Percentiles rank a stretch among this genome's conserved stretches.
These are phyloP conservation scores for Cyprinodon variegatus DNA, from an alignment of 2,113 vertebrate genomes.

Conservation along the genomic window DNA sequence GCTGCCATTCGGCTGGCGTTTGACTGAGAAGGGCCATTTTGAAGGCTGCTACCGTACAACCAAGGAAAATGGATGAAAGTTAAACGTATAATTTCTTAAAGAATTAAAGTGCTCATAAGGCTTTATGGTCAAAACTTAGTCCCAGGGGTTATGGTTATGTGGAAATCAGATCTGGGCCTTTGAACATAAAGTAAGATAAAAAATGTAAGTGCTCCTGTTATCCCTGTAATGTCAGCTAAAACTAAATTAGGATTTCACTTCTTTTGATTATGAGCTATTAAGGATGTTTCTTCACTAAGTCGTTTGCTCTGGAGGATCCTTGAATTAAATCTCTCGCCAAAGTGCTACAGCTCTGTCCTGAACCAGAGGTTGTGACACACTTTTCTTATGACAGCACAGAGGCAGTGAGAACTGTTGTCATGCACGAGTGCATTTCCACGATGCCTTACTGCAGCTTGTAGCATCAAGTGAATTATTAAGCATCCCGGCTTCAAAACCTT, in stretches of 20 bases:
- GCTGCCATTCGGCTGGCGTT: no score
- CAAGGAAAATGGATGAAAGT: no score
- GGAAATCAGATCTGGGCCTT: background rate
- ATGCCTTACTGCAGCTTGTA: slow-evolving; percentile 65
- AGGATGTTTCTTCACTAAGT: background rate
- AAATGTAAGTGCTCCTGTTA: background rate
- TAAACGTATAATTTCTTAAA: no score
- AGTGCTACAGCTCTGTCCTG: slow-evolving; percentile 9
- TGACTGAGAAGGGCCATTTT: no score
- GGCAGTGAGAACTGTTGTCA: slow-evolving; percentile 57
- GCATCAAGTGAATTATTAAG: slow-evolving; percentile 84
- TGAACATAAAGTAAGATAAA: background rate
- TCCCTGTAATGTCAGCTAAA: background rate
- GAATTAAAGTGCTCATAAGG: no score
- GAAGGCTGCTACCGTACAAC: no score
- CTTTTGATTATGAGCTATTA: background rate
- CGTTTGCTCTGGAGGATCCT: slow-evolving; percentile 26
- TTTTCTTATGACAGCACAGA: slow-evolving; percentile 47
- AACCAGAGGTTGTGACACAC: slow-evolving; percentile 61
- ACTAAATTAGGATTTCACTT: background rate
- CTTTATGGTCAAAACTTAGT: no score
- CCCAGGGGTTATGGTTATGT: background rate
- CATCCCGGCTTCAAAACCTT: slow-evolving; percentile 76
- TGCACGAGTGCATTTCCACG: slow-evolving; percentile 59
- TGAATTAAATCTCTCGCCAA: slow-evolving; percentile 17